phyloP scores from a whole-genome alignment of 2,888 invertebrate species.

The Bombylius discolor region DNA sequence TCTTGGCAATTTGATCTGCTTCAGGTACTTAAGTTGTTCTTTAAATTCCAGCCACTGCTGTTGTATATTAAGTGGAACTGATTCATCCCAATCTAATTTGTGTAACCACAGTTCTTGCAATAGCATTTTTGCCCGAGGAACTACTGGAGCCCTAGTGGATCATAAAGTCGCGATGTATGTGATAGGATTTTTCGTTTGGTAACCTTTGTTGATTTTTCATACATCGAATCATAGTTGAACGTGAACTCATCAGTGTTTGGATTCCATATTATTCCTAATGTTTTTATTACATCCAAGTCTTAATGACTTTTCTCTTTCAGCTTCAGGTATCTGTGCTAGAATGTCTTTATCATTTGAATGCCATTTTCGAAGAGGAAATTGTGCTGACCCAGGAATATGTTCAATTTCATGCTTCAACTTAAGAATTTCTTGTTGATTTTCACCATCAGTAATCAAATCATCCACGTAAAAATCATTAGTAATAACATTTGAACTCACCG shows the following conservation, averaged over 20 bases:
- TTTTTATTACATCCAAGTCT: background rate
- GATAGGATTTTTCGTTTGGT: background rate
- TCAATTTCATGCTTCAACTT: conserved; percentile 9
- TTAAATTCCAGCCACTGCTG: background rate
- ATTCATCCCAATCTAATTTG: conserved; percentile 1
- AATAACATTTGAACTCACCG: conserved; percentile 13
- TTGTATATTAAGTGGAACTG: background rate
- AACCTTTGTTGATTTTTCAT: background rate
- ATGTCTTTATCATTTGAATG: conserved; percentile 7
- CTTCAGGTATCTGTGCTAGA: background rate
- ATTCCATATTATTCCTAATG: background rate
- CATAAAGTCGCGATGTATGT: conserved; percentile 1
- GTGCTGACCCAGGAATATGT: conserved; percentile 5
- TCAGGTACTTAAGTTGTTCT: background rate
- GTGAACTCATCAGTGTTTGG: too few relatives aligned
- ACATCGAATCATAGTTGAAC: background rate
- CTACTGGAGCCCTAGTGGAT: conserved; percentile 1
- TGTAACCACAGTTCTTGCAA: conserved; percentile 1
- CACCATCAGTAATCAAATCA: conserved; percentile 13
- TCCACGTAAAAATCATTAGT: conserved; percentile 17
- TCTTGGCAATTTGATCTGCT: background rate
- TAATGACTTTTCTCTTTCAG: background rate
- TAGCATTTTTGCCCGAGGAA: background rate
- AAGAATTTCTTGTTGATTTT: conserved; percentile 9
- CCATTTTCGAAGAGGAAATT: conserved; percentile 14